Base-by-base conservation (phyloP, 2,113 vertebrate genomes). In the Carlito syrichta region DNA sequence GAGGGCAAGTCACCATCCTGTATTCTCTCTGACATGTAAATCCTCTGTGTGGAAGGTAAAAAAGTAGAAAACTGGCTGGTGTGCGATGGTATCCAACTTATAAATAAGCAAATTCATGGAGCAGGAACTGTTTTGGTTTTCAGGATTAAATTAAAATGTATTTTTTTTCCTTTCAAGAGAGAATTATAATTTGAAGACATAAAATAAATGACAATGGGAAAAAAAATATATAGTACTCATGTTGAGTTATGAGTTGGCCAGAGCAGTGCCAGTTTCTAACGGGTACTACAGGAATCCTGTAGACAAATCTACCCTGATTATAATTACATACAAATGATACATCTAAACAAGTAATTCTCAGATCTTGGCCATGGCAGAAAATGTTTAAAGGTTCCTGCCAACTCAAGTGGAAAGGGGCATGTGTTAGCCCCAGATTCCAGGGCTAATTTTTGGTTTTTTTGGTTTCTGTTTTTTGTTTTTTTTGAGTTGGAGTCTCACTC, bases 111-210 rank as follows among this genome's bases (percentile, higher is more conserved):
- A 68, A 50, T 58, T 63, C 25, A 50, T 19, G 22, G 23, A 73
- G 38, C 6, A 68, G 52, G 89, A 93, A 87, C n/a, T 17, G 19
- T 73, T 83, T 88, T 86, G 27, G 6, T 83, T 84, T 88, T 85
- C 76, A 92, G 25, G 10, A 95, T 74, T 69, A 92, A 85, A 90
- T 84, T 92, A 17, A 76, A 92, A 84, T 48, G 32, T 16, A 60
- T 68, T 92, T 79, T 68, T 66, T 35, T 23, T 89, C 82, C 27
- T 92, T 73, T 50, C 71, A 45, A 66, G 20, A 71, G 27, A 45
- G 7, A 50, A 76, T 23, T 45, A 48, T 38, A 82, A 86, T 40
- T 43, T 78, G 14, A 90, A 96, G 50, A 86, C 3, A 56, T 38
- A 1, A 71, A n/a, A n/a, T n/a, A n/a, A n/a, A n/a, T n/a, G n/a